Evolutionary conservation across 30 jellyfish, hydroid and myxozoan genomes (phyloP), one percentile per base, ranked within the genome.

Genomic region (Catostylus mosaicus): DNA sequence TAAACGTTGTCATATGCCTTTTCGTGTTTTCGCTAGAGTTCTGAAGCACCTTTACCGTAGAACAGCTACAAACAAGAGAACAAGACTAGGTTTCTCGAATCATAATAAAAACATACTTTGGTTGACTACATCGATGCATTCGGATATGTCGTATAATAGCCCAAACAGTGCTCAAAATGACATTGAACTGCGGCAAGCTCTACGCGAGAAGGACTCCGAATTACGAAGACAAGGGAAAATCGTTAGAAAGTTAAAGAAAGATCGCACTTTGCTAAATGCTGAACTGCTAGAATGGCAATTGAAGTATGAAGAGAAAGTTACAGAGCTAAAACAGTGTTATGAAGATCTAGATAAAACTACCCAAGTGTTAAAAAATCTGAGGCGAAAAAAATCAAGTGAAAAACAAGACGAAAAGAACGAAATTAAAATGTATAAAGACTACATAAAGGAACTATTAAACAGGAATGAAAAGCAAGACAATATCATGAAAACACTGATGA

Each of bases 391-490:
- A 4, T 48, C 54, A 30, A 37, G 38, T 20, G 50, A 59, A 18
- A 52, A 50, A 10, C 47, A 35, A 26, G 43, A 33, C 18, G 48
- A 19, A 38, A 26, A 62, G 5, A 33, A 61, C 16, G 88, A 77
- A 59, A 54, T 70, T 2, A 48, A 77, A 24, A 14, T 22, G 30
- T 59, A 59, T 50, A 77, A 54, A 29, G 31, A 77, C 14, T 31
- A 57, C 36, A 59, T 77, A 16, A 31, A 77, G 9, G 67, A 54
- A 12, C 46, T 77, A 23, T n/a, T 77, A 46, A n/a, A 38, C 24
- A 56, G 88, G 45, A 77, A 77, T 62, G 88, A 35, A 57, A 77
- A 61, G 72, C 88, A 77, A 77, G 88, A 40, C 18, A 24, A 1
- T 2, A 57, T 77, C 18, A 8, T 77, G 43, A 46, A 77, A 24